Percentiles rank a stretch among this genome's conserved stretches.
These are phyloP conservation scores for Brachynemurus nebulosus DNA, from an alignment of 2,888 invertebrate species.

Conservation along the genomic window DNA sequence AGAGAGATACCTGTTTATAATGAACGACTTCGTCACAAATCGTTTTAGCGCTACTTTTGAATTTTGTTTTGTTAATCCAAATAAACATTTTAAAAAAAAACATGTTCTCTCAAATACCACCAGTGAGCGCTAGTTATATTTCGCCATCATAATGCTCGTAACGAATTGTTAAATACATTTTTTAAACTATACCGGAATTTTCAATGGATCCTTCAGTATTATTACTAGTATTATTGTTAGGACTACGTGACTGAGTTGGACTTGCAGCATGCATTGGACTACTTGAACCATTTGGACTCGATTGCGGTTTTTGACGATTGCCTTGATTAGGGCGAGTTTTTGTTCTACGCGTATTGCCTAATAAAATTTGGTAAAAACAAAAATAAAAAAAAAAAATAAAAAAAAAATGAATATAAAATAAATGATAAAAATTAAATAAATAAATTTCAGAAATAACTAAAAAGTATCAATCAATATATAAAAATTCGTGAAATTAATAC, in stretches of 20 bases:
- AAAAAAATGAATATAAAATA: neutral
- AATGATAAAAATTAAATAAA: neutral
- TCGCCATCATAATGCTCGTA: no score
- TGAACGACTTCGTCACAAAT: no score
- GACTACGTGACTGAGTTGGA: conserved; percentile 1
- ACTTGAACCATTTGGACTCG: conserved; percentile 6
- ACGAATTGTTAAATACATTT: neutral
- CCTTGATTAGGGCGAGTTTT: conserved; percentile 4
- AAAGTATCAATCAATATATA: no score
- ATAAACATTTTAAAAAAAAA: no score
- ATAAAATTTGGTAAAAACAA: neutral
- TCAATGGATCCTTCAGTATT: conserved; percentile 11
- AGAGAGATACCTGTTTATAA: no score
- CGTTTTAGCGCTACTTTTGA: no score
- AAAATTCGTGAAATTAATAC: no score
- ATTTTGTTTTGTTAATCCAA: no score
- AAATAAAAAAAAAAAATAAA: conserved; percentile 2
- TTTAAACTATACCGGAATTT: conserved; percentile 5
- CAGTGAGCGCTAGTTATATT: no score
- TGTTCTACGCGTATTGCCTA: conserved; percentile 9
- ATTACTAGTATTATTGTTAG: conserved; percentile 23
- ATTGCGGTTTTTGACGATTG: conserved; percentile 5
- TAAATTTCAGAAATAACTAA: neutral
- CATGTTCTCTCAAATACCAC: no score
- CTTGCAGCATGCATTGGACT: conserved; percentile 7